A percentile compares a stretch with the other conserved stretches of the same genome.
Conservation (phyloP, 2,888 invertebrate genomes). For the Linnaemya vulpina region DNA sequence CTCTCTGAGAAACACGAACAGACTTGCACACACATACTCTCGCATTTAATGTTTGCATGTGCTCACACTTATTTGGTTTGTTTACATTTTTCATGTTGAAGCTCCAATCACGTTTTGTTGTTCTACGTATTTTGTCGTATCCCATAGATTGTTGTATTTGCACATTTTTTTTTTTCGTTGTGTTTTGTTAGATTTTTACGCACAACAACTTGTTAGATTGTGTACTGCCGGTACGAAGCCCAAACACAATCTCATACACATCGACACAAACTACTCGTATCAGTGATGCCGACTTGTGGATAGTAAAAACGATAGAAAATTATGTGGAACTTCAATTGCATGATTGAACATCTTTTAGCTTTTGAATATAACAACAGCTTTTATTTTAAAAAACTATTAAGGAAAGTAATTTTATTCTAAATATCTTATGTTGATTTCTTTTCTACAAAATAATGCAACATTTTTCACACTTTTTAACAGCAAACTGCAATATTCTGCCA, state of each 20-base stretch:
- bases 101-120: constrained; percentile 43
- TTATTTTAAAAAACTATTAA: too few relatives aligned
- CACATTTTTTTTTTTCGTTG: constrained; percentile 45
- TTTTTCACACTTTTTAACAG: too few relatives aligned
- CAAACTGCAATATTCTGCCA: too few relatives aligned
- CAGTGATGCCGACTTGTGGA: neutral
- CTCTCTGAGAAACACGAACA: constrained; percentile 15
- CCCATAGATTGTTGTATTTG: constrained; percentile 40
- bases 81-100: constrained; percentile 59
- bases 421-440: too few relatives aligned
- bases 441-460: too few relatives aligned
- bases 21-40: neutral
- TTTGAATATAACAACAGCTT: too few relatives aligned
- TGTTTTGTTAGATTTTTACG: constrained; percentile 70
- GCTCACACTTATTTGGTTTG: constrained; percentile 56
- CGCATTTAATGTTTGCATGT: constrained; percentile 37
- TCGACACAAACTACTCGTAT: neutral
- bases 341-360: too few relatives aligned
- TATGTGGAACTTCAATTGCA: too few relatives aligned
- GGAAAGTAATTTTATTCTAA: too few relatives aligned
- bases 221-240: constrained; percentile 34
- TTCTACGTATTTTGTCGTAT: constrained; percentile 24
- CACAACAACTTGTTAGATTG: constrained; percentile 75
- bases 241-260: neutral
- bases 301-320: neutral